phyloP scores from a whole-genome alignment of 2,797 vertebrate genomes.

The Enoplosus armatus region DNA sequence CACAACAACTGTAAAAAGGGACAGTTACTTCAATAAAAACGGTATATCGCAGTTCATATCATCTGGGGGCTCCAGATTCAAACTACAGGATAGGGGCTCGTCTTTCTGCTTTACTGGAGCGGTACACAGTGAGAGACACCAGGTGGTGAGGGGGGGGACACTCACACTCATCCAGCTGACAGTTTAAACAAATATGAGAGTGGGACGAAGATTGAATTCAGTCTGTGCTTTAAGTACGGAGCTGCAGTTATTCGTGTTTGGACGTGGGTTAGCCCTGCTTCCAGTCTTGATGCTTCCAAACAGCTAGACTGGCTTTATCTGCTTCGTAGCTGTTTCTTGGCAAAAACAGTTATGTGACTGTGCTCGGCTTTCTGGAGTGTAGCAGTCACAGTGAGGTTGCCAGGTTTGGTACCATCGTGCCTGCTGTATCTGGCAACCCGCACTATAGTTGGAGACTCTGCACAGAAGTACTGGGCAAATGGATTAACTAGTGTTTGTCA shows the following conservation, averaged over 20 bases:
- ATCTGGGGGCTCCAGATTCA: background rate
- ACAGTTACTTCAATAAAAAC: too few relatives aligned
- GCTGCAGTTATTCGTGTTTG: too few relatives aligned
- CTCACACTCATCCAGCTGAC: background rate
- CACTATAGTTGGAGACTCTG: background rate
- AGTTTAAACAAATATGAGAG: background rate
- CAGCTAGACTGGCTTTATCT: background rate
- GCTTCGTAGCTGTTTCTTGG: background rate
- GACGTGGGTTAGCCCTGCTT: background rate
- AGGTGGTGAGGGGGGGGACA: background rate
- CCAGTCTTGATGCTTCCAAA: background rate
- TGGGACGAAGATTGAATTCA: background rate
- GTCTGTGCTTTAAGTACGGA: background rate
- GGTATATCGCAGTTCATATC: too few relatives aligned
- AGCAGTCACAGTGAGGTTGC: background rate
- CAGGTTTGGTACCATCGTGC: background rate
- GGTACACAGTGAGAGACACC: background rate
- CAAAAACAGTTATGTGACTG: background rate
- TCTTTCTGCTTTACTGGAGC: background rate
- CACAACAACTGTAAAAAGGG: background rate
- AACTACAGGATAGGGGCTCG: background rate
- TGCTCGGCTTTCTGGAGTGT: background rate
- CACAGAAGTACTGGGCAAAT: background rate
- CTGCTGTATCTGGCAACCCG: background rate
- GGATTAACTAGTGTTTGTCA: background rate